Percentiles rank a stretch among this genome's conserved stretches.
These are phyloP conservation scores for Sebastes fasciatus DNA, from an alignment of 2,113 vertebrate genomes.

Conservation along the genomic window DNA sequence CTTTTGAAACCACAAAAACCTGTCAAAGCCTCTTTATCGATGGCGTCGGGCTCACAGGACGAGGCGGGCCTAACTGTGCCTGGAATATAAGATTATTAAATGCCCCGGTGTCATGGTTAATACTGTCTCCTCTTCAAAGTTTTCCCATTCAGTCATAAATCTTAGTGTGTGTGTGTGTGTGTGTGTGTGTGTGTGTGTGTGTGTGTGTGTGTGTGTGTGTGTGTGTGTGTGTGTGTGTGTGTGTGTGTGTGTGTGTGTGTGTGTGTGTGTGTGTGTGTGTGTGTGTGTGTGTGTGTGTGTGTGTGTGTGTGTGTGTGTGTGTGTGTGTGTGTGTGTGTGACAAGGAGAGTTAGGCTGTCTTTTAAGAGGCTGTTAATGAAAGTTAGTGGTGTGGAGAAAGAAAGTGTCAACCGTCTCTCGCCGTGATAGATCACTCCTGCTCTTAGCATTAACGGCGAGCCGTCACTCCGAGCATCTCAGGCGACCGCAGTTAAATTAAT, in stretches of 20 bases:
- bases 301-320: neutral
- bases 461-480: slow-evolving; percentile 79
- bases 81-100: slow-evolving; percentile 58
- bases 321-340: slow-evolving; percentile 7
- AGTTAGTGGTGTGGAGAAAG: slow-evolving; percentile 64
- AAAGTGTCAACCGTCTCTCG: slow-evolving; percentile 53
- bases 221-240: slow-evolving; percentile 5
- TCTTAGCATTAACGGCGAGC: slow-evolving; percentile 55
- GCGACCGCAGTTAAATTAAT: slow-evolving; percentile 80
- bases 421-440: slow-evolving; percentile 68
- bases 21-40: slow-evolving; percentile 41
- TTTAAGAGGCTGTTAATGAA: slow-evolving; percentile 71
- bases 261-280: neutral
- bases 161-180: neutral
- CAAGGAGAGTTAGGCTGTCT: slow-evolving; percentile 26
- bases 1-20: slow-evolving; percentile 36
- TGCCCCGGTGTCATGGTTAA: slow-evolving; percentile 42
- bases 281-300: neutral
- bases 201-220: neutral
- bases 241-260: slow-evolving; percentile 9
- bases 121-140: slow-evolving; percentile 59
- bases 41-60: slow-evolving; percentile 5
- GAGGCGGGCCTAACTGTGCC: slow-evolving; percentile 41
- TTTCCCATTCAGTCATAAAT: slow-evolving; percentile 61
- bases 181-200: neutral